Evolutionary conservation across 2,888 invertebrate species (phyloP), one percentile per base, ranked within the genome.

Genomic region (Tetanocera ferruginea): DNA sequence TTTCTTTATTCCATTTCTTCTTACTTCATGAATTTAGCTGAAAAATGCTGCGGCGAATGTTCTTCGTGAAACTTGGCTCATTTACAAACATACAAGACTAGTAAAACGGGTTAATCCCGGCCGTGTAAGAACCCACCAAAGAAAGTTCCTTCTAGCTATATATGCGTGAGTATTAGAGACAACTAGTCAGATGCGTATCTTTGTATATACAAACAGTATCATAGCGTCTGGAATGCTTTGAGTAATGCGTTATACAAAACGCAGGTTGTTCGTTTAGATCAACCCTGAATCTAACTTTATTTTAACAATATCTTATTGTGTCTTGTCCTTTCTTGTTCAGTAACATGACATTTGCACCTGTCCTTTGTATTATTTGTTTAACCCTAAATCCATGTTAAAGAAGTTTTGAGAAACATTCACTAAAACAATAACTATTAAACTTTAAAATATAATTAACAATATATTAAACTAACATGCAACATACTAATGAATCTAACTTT

Each of bases 41-140:
- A 99, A 99, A 94, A 99, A 99, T 92, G 97, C 98, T 84, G 99
- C 99, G 84, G 99, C 99, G 82, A 99, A 99, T 91, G 99, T 99
- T 85, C 93, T 99, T 85, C 93, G 99, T 86, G 99, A 99, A 92
- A 99, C 99, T 85, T 99, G 99, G 99, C 94, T 99, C 89, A 99
- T 99, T 90, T 99, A 99, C 92, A 99, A 99, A 92, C 97, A 99
- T 91, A 99, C 99, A 87, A 96, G 98, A 90, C 94, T 99, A 87
- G 98, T 98, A 88, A 98, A 98, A 92, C 94, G 98, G 90, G 97
- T 99, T 80, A 97, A 98, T 91, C 95, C 97, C 80, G 96, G 97
- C 85, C 94, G 97, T 91, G 98, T 99, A 85, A 93, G 99, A 88
- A 96, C 98, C 82, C 99, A 99, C 91, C 99, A 99, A 91, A 93